Evolutionary conservation across 2,888 invertebrate species (phyloP), one percentile per base, ranked within the genome.

Genomic region (Subacronicta megacephala): DNA sequence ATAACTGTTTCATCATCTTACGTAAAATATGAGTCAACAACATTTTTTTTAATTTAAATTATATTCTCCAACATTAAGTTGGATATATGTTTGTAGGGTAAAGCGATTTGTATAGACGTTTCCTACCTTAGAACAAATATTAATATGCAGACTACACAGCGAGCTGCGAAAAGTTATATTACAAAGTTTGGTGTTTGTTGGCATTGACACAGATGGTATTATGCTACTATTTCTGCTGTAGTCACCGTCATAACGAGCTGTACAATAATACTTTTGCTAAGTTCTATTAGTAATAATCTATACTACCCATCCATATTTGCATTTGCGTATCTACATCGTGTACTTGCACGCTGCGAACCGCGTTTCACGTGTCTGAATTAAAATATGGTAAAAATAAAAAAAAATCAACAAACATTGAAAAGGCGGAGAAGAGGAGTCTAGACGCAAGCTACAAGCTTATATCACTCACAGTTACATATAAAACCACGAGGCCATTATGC

Each of bases 361-460:
- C 35, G 18, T 43, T 31, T 45, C 31, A 41, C 13, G 31, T 38
- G 18, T 43, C 36, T 45, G 35, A 41, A 51, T 67, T 42, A 35
- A 29, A 52, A 61, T 35, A 46, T 33, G 61, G 1, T 35, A 46
- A 26, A 43, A 52, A 35, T 1, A 67, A 67, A 36, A 17, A 52
- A 47, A 43, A 38, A 59, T 29, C 20, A 1, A 43, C 47, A 33
- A 42, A 17, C 38, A 37, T 26, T 7, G 33, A 36, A 63, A 57
- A 63, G 49, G 49, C 20, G 31, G 23, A 38, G 37, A 12, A 18
- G 12, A 40, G 29, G 7, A 29, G 40, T 47, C 43, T 47, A 40
- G 42, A 17, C 12, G 16, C 7, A n/a, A 45, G 13, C n/a, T 10
- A 10, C 12, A 7, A 38, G 31, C 47, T 35, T n/a, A 18, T 31